These are phyloP conservation scores for Eupithecia tripunctaria DNA, from an alignment of 2,888 invertebrate genomes.

Conservation along the genomic window DNA sequence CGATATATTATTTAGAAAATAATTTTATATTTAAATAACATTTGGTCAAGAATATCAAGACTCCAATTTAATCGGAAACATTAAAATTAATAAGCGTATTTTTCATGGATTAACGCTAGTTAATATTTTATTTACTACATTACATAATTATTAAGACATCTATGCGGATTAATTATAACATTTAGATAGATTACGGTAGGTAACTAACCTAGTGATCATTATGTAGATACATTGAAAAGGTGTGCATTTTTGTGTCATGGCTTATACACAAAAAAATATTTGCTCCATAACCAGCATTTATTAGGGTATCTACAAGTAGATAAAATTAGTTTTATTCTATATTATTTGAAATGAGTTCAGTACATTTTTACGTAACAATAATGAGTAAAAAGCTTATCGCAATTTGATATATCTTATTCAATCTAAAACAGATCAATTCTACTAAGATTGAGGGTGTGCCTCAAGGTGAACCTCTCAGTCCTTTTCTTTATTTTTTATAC, in stretches of 20 bases:
- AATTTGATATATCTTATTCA: slow-evolving; percentile 43
- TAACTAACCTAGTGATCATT: slow-evolving; percentile 30
- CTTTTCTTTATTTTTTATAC: slow-evolving; percentile 32
- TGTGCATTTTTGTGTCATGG: slow-evolving; percentile 39
- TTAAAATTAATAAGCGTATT: slow-evolving; percentile 85
- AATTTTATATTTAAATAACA: slow-evolving; percentile 77
- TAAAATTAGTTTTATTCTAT: slow-evolving; percentile 47
- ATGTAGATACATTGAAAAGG: slow-evolving; percentile 22
- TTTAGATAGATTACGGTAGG: neutral
- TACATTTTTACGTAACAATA: slow-evolving; percentile 57
- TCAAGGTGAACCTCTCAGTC: slow-evolving; percentile 39
- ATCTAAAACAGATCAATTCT: slow-evolving; percentile 34
- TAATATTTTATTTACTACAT: slow-evolving; percentile 45
- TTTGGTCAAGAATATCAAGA: slow-evolving; percentile 83
- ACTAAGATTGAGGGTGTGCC: slow-evolving; percentile 44
- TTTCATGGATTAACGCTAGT: slow-evolving; percentile 77
- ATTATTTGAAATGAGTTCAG: slow-evolving; percentile 59
- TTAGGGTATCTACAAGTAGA: slow-evolving; percentile 60
- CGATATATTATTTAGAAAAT: slow-evolving; percentile 70
- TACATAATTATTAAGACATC: slow-evolving; percentile 40
- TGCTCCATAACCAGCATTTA: slow-evolving; percentile 75
- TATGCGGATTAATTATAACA: slow-evolving; percentile 34
- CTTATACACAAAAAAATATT: slow-evolving; percentile 46
- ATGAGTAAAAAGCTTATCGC: slow-evolving; percentile 52
- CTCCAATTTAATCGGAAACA: slow-evolving; percentile 82